Conservation (phyloP, 2,113 vertebrate genomes). For the Colaptes auratus region DNA sequence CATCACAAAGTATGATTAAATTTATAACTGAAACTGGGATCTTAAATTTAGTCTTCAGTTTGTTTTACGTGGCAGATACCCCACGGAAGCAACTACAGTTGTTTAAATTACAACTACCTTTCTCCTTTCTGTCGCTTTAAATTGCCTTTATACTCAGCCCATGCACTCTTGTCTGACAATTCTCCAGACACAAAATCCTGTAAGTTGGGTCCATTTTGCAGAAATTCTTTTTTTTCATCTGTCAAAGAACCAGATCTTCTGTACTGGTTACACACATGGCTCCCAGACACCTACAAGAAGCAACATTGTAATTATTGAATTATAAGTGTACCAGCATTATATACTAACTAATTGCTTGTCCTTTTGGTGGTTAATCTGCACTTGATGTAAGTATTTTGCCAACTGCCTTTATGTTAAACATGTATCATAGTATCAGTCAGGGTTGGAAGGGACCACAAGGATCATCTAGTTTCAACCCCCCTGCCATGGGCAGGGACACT, state of each 20-base stretch:
- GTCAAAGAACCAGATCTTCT: slow-evolving; percentile 66
- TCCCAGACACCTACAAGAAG: slow-evolving; percentile 74
- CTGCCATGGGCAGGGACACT: no score
- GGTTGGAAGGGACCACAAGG: no score
- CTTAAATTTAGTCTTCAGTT: neutral
- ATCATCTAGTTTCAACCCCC: no score
- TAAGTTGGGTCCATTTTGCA: slow-evolving; percentile 85
- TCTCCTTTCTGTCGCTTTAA: slow-evolving; percentile 93
- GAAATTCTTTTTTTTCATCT: slow-evolving; percentile 72
- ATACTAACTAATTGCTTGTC: no score
- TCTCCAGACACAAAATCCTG: slow-evolving; percentile 92
- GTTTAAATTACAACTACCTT: slow-evolving; percentile 75
- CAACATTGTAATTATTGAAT: neutral
- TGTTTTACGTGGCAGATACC: fast-evolving
- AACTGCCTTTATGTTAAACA: neutral
- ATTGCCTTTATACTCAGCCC: slow-evolving; percentile 89
- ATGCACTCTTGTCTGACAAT: slow-evolving; percentile 83
- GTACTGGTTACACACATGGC: slow-evolving; percentile 47
- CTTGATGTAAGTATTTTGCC: neutral
- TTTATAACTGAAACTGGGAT: fast-evolving
- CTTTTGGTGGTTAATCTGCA: fast-evolving
- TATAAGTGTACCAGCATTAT: neutral
- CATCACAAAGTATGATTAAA: neutral
- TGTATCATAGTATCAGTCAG: no score
- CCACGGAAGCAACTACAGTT: neutral